phyloP scores from a whole-genome alignment of 1,140 invertebrate genomes.

The Saccostrea cuccullata region DNA sequence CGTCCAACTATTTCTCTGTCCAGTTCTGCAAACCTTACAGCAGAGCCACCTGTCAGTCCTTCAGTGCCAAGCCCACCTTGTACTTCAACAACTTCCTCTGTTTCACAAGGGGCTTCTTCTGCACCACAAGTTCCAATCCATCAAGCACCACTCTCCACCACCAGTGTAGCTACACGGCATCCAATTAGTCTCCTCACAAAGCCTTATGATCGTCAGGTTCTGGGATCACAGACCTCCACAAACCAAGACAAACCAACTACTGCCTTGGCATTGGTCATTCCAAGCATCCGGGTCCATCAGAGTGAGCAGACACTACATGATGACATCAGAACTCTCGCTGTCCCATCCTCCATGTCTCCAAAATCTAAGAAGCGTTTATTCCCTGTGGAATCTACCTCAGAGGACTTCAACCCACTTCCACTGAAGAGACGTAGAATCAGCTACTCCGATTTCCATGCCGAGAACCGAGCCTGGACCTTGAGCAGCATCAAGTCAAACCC shows the following conservation, averaged over 20 bases:
- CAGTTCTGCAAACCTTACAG: neutral
- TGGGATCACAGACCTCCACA: neutral
- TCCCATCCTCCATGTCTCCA: neutral
- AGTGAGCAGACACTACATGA: slow-evolving; percentile 16
- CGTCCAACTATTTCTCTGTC: neutral
- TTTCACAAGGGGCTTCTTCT: neutral
- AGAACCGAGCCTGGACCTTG: neutral
- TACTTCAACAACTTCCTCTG: neutral
- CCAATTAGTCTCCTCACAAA: neutral
- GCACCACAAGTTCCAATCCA: neutral
- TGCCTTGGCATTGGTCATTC: neutral
- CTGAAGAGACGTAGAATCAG: neutral
- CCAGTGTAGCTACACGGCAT: neutral
- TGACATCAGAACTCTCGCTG: neutral
- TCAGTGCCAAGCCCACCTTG: neutral
- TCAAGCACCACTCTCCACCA: neutral
- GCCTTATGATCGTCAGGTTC: neutral
- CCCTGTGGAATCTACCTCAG: neutral
- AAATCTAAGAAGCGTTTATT: neutral
- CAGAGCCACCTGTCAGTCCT: neutral
- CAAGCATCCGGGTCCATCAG: slow-evolving; percentile 7
- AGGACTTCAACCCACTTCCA: neutral
- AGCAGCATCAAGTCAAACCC: neutral
- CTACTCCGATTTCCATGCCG: neutral
- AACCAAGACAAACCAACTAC: neutral